These are phyloP conservation scores for Ennomos erosarius DNA, from an alignment of 2,888 invertebrate species.

Conservation along the genomic window DNA sequence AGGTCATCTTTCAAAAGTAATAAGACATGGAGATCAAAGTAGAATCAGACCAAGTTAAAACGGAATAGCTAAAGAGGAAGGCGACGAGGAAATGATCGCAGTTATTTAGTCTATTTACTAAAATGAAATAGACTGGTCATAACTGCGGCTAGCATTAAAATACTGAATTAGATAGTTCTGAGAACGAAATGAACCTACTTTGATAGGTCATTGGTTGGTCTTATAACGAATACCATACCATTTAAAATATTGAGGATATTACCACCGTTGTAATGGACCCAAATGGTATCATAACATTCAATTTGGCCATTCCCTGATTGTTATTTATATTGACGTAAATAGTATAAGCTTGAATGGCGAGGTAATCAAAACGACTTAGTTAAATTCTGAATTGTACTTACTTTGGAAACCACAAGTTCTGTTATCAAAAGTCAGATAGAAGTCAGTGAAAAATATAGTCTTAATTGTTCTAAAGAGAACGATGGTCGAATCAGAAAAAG, in stretches of 20 bases:
- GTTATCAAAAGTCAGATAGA: too few species aligned
- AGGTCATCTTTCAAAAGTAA: constrained; percentile 24
- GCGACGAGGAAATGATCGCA: constrained; percentile 29
- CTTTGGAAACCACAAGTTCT: too few species aligned
- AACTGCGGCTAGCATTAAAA: constrained; percentile 26
- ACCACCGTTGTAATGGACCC: constrained; percentile 1
- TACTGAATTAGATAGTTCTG: constrained; percentile 20
- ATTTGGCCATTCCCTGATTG: constrained; percentile 9
- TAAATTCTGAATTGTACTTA: background rate
- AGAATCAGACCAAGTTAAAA: constrained; percentile 26
- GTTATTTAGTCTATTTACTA: constrained; percentile 26
- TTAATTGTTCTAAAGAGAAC: background rate
- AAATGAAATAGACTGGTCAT: constrained; percentile 29
- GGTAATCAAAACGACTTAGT: background rate
- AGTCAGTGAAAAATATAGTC: too few species aligned
- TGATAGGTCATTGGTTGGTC: constrained; percentile 8
- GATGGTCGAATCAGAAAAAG: constrained; percentile 2
- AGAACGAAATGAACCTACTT: constrained; percentile 11
- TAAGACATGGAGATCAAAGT: constrained; percentile 28
- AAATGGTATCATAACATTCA: constrained; percentile 5
- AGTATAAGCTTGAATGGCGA: background rate
- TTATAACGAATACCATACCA: background rate
- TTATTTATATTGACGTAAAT: constrained; percentile 11
- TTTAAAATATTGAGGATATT: background rate
- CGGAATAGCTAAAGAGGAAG: constrained; percentile 21